Conservation (phyloP, 2,797 vertebrate species). For the Arctocebus calabarensis region DNA sequence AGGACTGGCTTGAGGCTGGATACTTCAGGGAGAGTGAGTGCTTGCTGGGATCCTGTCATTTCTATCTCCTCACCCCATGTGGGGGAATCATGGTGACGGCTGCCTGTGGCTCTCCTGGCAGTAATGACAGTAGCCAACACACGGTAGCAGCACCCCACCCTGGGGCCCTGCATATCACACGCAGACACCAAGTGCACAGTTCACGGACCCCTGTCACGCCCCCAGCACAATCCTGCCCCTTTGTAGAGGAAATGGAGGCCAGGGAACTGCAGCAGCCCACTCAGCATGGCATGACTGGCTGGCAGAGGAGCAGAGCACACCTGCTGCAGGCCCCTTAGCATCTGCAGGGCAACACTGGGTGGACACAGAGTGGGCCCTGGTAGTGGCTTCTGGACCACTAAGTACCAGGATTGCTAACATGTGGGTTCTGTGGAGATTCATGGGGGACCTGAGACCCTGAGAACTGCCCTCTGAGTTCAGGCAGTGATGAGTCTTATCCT, state of each 20-base stretch:
- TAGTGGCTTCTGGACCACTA: fast-evolving
- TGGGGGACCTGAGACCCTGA: background rate
- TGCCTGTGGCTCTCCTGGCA: background rate
- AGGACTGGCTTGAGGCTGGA: background rate
- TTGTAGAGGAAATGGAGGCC: too few species aligned
- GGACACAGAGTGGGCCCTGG: fast-evolving
- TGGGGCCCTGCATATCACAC: fast-evolving
- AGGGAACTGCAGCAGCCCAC: background rate
- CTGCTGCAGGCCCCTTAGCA: fast-evolving
- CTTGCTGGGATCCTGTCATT: background rate
- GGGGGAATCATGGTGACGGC: background rate
- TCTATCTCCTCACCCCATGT: fast-evolving
- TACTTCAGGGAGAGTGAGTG: background rate
- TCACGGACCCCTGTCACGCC: fast-evolving
- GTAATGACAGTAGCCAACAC: fast-evolving
- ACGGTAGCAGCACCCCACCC: fast-evolving
- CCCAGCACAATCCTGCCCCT: background rate
- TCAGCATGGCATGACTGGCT: fast-evolving
- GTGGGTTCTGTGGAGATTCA: background rate
- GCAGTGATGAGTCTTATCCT: background rate
- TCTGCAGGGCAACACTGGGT: fast-evolving
- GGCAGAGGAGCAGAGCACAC: background rate
- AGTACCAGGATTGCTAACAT: fast-evolving
- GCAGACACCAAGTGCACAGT: fast-evolving
- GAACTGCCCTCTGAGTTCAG: too few species aligned